phyloP scores from a whole-genome alignment of 2,888 invertebrate genomes.

The Heterodera filipjevi region DNA sequence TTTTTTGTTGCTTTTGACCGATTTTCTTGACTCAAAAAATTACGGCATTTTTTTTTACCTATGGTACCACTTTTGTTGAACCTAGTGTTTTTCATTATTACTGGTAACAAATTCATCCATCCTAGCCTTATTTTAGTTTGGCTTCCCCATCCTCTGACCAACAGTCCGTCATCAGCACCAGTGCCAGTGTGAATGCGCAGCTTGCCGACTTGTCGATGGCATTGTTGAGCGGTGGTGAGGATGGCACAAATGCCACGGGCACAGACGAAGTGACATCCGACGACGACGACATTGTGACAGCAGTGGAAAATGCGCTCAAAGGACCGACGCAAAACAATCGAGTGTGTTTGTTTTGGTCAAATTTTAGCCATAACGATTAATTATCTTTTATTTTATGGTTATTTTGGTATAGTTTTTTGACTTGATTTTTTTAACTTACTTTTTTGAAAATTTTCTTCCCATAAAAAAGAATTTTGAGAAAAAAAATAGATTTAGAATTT shows the following conservation, averaged over 20 bases:
- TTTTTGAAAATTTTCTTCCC: no score
- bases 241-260: conserved; percentile 17
- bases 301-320: conserved; percentile 34
- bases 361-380: conserved; percentile 10
- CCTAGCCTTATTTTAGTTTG: background rate
- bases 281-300: conserved; percentile 40
- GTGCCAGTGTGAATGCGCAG: conserved; percentile 25
- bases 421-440: no score
- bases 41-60: no score
- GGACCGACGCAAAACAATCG: background rate
- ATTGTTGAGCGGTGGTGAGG: conserved; percentile 39
- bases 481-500: no score
- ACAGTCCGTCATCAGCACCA: background rate
- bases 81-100: no score
- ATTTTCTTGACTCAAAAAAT: no score
- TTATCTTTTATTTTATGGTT: conserved; percentile 20
- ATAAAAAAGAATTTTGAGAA: no score
- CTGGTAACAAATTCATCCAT: no score
- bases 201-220: conserved; percentile 39
- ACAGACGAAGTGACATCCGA: background rate
- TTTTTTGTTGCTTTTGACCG: no score
- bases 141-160: conserved; percentile 9
- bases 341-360: background rate
- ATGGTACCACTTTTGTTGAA: no score
- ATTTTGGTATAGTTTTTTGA: no score